phyloP scores from a whole-genome alignment of 2,113 vertebrate species.

The Sander lucioperca region DNA sequence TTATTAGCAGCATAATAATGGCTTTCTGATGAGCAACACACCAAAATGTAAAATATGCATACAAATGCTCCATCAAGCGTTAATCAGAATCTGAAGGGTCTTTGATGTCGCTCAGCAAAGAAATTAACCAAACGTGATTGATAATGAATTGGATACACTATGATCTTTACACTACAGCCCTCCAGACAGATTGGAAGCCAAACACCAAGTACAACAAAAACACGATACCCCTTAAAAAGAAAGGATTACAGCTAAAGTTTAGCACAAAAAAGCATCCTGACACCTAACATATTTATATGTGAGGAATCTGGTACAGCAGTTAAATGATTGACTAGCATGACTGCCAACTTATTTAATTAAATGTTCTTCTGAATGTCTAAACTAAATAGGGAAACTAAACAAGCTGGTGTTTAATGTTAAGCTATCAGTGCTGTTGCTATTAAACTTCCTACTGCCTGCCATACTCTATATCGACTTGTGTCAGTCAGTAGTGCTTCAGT shows the following conservation, averaged over 20 bases:
- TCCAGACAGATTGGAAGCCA: constrained; percentile 17
- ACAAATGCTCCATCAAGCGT: background rate
- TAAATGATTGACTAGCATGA: constrained; percentile 66
- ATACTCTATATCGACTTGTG: background rate
- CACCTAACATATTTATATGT: constrained; percentile 41
- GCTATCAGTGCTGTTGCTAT: background rate
- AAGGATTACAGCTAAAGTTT: constrained; percentile 8
- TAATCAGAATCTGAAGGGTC: background rate
- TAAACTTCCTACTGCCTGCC: background rate
- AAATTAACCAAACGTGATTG: constrained; percentile 13
- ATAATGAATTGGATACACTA: constrained; percentile 17
- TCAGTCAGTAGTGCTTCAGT: background rate
- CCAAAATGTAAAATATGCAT: background rate
- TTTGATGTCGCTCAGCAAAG: background rate
- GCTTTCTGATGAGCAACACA: background rate
- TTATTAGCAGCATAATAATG: background rate
- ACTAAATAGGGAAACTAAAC: background rate
- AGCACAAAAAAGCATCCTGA: background rate
- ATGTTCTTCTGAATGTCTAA: background rate
- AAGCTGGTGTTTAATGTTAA: background rate
- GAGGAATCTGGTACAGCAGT: constrained; percentile 50
- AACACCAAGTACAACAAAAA: constrained; percentile 17
- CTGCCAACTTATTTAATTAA: background rate
- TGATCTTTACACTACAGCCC: constrained; percentile 32
- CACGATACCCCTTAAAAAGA: background rate